Conservation (phyloP, 2,888 invertebrate genomes). For the Diarsia rubi region DNA sequence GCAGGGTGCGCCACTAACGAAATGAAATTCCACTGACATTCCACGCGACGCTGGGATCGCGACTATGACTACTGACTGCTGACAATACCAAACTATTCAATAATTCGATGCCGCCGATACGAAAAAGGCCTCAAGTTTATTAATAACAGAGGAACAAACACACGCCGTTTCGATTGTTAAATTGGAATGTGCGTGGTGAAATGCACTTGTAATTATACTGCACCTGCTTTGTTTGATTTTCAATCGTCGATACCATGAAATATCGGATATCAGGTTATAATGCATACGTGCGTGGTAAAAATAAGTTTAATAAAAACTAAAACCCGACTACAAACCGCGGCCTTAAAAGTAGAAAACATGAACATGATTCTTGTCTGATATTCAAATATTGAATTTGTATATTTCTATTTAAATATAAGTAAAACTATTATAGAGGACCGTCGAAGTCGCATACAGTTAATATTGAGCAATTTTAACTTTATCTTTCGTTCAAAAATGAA, state of each 20-base stretch:
- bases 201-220: conserved; percentile 26
- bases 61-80: conserved; percentile 71
- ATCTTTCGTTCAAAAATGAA: too few relatives aligned
- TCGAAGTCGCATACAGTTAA: too few relatives aligned
- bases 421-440: too few relatives aligned
- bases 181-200: conserved; percentile 26
- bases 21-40: conserved; percentile 88
- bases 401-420: too few relatives aligned
- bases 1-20: conserved; percentile 81
- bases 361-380: too few relatives aligned
- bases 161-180: conserved; percentile 24
- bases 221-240: background rate
- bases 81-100: conserved; percentile 75
- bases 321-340: too few relatives aligned
- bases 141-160: conserved; percentile 55
- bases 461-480: too few relatives aligned
- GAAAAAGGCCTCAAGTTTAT: conserved; percentile 65
- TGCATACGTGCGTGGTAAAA: background rate
- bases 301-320: too few relatives aligned
- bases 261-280: too few relatives aligned
- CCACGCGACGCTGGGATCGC: conserved; percentile 76
- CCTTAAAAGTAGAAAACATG: too few relatives aligned
- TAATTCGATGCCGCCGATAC: conserved; percentile 63
- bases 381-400: too few relatives aligned
- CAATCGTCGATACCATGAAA: background rate